Evolutionary conservation across 2,888 invertebrate species (phyloP).

Genomic region (Marronus borbonicus): DNA sequence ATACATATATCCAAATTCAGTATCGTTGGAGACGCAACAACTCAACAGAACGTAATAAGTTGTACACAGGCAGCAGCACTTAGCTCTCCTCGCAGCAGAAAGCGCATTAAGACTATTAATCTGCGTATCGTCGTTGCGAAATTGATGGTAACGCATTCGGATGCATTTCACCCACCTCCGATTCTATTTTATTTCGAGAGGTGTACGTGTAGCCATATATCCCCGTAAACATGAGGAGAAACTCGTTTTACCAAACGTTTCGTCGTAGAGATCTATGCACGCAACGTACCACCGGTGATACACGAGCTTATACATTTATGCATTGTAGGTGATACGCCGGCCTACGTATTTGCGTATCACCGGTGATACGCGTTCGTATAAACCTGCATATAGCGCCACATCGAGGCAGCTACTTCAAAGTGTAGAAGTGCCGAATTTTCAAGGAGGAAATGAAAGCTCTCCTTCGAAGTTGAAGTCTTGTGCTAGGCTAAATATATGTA

Average conservation of each 20-base stretch:
- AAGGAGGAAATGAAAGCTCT: background rate
- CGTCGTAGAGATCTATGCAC: background rate
- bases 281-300: background rate
- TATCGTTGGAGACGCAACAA: background rate
- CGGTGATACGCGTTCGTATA: background rate
- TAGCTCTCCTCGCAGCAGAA: background rate
- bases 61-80: background rate
- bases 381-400: background rate
- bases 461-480: background rate
- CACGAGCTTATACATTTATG: too few species aligned
- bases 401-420: background rate
- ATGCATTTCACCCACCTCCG: background rate
- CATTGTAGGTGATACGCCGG: background rate
- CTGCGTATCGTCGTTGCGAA: background rate
- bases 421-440: background rate
- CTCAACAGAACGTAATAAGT: background rate
- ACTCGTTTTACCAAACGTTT: background rate
- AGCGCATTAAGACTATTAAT: constrained; percentile 3
- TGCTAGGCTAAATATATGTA: background rate
- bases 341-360: too few species aligned
- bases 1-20: background rate
- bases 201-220: background rate
- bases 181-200: background rate
- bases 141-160: constrained; percentile 3
- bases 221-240: background rate